Evolutionary conservation across 1,140 invertebrate species (phyloP).

Genomic region (Phymastichus coffea): DNA sequence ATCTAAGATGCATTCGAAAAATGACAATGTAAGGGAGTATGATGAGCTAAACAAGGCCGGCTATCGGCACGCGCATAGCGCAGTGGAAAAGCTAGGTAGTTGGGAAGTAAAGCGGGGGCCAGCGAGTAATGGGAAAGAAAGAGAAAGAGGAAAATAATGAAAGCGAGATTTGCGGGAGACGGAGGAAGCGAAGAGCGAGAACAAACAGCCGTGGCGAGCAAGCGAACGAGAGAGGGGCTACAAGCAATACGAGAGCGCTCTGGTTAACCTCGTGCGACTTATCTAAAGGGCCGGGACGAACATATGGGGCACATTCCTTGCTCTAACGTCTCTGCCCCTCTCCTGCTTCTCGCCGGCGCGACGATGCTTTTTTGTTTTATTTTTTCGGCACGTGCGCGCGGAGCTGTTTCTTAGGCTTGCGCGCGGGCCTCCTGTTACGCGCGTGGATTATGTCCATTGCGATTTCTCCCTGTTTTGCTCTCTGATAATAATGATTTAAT

Average conservation of each 20-base stretch:
- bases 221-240: too few species aligned
- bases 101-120: neutral
- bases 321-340: neutral
- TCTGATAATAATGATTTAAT: too few species aligned
- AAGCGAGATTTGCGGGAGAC: neutral
- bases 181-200: neutral
- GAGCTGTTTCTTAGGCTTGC: too few species aligned
- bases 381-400: too few species aligned
- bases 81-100: neutral
- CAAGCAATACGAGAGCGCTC: neutral
- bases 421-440: too few species aligned
- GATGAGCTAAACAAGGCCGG: too few species aligned
- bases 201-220: too few species aligned
- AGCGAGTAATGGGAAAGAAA: neutral
- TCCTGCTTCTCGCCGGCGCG: neutral
- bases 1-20: too few species aligned
- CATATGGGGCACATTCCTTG: conserved; percentile 22
- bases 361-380: neutral
- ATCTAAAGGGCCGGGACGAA: conserved; percentile 1
- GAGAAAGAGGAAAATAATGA: neutral
- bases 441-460: too few species aligned
- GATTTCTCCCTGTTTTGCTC: too few species aligned
- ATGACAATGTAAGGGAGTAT: too few species aligned
- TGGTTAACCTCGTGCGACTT: conserved; percentile 10
- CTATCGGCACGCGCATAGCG: too few species aligned